phyloP scores from a whole-genome alignment of 2,797 vertebrate genomes.

The Tarsius wallacei region DNA sequence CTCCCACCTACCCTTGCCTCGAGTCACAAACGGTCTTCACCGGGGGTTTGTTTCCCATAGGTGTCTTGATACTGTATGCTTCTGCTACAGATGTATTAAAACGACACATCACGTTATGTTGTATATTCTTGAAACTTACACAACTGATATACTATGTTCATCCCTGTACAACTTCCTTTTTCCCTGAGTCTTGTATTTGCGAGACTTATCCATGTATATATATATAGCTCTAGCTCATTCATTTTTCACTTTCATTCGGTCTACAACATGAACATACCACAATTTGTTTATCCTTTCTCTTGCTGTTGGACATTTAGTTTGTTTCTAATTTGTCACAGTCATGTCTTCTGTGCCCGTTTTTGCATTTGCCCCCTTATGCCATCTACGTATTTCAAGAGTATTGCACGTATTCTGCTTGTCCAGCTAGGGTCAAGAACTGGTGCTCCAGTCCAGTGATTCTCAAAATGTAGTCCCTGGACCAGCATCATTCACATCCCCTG shows the following conservation, averaged over 20 bases:
- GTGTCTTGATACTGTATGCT: neutral
- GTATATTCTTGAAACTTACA: neutral
- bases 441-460: neutral
- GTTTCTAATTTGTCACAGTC: conserved; percentile 28
- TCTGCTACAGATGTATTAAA: neutral
- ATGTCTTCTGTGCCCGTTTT: neutral
- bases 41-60: neutral
- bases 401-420: neutral
- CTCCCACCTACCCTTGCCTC: neutral
- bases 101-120: neutral
- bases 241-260: neutral
- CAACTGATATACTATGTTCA: neutral
- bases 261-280: neutral
- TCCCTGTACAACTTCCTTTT: neutral
- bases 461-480: neutral
- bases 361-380: neutral
- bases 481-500: neutral
- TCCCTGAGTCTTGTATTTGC: neutral
- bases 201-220: neutral
- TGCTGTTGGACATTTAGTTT: neutral
- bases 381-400: neutral
- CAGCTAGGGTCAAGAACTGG: neutral
- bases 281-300: neutral
- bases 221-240: neutral
- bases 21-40: neutral